Conservation (phyloP, 2,888 invertebrate species). For the Venusia cambrica region DNA sequence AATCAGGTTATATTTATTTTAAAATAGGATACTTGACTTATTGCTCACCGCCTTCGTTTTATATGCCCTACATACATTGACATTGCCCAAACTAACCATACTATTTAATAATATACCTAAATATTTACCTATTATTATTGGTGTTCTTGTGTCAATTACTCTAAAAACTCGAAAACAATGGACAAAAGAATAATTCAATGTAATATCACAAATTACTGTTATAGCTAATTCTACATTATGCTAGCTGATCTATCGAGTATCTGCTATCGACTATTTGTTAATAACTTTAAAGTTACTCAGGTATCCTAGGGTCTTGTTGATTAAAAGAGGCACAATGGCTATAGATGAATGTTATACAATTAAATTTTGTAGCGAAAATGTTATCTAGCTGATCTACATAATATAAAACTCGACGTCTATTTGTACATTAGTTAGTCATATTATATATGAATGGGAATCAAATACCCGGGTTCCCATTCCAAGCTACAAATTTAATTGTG, state of each 20-base stretch:
- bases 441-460: background rate
- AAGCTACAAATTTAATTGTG: slow-evolving; percentile 8
- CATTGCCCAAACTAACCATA: slow-evolving; percentile 23
- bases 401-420: slow-evolving; percentile 6
- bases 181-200: slow-evolving; percentile 69
- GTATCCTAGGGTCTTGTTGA: slow-evolving; percentile 22
- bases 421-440: background rate
- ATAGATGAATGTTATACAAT: slow-evolving; percentile 9
- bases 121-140: slow-evolving; percentile 62
- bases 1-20: no score
- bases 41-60: slow-evolving; percentile 1
- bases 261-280: slow-evolving; percentile 45
- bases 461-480: no score
- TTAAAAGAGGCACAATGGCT: slow-evolving; percentile 64
- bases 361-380: slow-evolving; percentile 6
- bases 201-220: slow-evolving; percentile 79
- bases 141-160: slow-evolving; percentile 73
- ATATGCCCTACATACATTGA: slow-evolving; percentile 14
- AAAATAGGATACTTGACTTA: no score
- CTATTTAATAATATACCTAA: slow-evolving; percentile 36
- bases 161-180: slow-evolving; percentile 68
- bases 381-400: slow-evolving; percentile 1
- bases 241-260: slow-evolving; percentile 47
- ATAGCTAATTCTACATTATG: slow-evolving; percentile 62
- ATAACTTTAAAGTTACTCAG: slow-evolving; percentile 21